Percentiles rank a stretch among this genome's conserved stretches.
Evolutionary conservation across 2,113 vertebrate species (phyloP).

Genomic region (Cairina moschata): DNA sequence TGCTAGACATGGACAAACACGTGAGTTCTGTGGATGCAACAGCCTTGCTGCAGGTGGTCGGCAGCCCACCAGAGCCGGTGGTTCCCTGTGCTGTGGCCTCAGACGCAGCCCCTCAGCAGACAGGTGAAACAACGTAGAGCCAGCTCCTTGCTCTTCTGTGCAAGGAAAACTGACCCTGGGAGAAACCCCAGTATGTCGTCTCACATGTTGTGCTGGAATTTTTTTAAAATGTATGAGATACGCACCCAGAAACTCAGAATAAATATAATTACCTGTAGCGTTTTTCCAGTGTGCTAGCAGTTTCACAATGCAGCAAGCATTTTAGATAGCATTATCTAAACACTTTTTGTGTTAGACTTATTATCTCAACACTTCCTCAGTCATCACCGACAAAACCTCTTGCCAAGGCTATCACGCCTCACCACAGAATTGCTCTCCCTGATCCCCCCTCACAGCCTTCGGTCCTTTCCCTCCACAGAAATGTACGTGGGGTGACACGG

Average conservation of each 20-base stretch:
- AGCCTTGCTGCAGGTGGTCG: not conserved
- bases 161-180: not conserved
- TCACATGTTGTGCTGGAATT: not conserved
- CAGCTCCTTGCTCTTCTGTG: not conserved
- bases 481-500: not conserved
- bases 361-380: constrained; percentile 12
- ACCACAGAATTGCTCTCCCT: not conserved
- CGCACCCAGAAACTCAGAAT: not conserved
- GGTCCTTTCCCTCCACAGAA: not conserved
- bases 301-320: constrained; percentile 54
- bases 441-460: not conserved
- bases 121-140: accelerated
- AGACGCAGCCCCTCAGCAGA: too few species aligned
- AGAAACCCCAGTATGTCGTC: not conserved
- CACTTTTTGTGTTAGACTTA: constrained; percentile 6
- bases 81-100: accelerated
- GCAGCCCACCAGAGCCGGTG: not conserved
- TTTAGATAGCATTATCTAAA: constrained; percentile 64
- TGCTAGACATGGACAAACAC: not conserved
- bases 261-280: constrained; percentile 57
- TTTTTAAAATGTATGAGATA: not conserved
- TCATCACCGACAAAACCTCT: constrained; percentile 57
- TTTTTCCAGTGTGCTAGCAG: constrained; percentile 46
- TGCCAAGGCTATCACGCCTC: constrained; percentile 51
- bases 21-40: not conserved